Base-by-base conservation (phyloP, 2,888 invertebrate species). In the Himalopsyche anomala region DNA sequence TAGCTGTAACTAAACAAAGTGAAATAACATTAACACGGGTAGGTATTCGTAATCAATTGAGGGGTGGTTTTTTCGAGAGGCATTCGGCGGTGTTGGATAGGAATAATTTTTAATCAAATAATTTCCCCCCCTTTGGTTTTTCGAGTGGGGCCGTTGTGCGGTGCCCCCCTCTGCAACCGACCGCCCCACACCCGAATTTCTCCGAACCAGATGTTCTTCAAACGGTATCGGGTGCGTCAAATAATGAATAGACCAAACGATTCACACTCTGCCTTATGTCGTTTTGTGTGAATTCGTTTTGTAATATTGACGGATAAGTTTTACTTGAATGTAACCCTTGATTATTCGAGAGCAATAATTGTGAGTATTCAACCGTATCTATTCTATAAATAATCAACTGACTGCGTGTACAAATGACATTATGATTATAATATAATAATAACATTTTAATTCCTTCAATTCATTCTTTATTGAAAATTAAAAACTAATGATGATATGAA, bases 61-160 rank as follows among this genome's bases (percentile, higher is more conserved):
- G 28, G 45, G 82, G 82, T 40, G 82, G 85, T 55, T 82, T 74
- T 82, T 87, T 84, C 80, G 82, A 83, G 81, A 85, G 87, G 85
- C 83, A 87, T 88, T 88, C 85, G 81, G 83, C 69, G 85, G 85
- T 83, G 87, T 85, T 84, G 85, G 87, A 87, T 88, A 87, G 87
- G 87, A 87, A 88, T 88, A 88, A 88, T 88, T 88, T 88, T 88
- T 88, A 88, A 88, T 88, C 88, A 88, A 88, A 88, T 88, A 87
- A 88, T 87, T 87, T 87, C 88, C 85, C 87, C 28, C 88, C 87
- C 80, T 87, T 87, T 81, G 88, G 85, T 85, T 88, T 87, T 83
- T 85, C 84, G 85, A 87, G 87, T 87, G 86, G 87, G 84, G 84
- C 81, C 56, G 82, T 69, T 51, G 84, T 19, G 54, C 38, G 15